Conservation (phyloP, 2,797 vertebrate species). For the Chromobotia macracanthus region DNA sequence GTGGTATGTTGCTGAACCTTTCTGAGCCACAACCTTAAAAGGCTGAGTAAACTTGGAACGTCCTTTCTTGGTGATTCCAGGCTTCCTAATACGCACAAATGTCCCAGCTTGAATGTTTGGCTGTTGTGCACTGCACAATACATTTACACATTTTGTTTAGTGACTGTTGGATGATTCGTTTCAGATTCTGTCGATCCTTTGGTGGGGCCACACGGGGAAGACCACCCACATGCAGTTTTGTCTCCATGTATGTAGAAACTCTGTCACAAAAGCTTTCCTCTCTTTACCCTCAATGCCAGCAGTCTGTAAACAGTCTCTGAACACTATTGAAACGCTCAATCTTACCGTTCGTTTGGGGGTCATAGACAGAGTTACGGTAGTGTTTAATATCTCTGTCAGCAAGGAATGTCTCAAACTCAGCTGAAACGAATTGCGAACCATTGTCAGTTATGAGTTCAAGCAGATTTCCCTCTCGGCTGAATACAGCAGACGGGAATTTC, state of each 20-base stretch:
- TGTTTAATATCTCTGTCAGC: constrained; percentile 14
- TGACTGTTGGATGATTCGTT: background rate
- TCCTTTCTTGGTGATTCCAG: constrained; percentile 14
- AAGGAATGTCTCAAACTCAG: constrained; percentile 11
- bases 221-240: background rate
- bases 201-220: background rate
- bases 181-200: background rate
- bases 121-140: background rate
- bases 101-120: constrained; percentile 3
- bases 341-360: constrained; percentile 25
- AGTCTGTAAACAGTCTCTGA: constrained; percentile 18
- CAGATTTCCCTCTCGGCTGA: constrained; percentile 12
- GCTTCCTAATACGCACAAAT: background rate
- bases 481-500: constrained; percentile 15
- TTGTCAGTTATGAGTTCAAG: constrained; percentile 11
- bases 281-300: constrained; percentile 25
- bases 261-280: constrained; percentile 5
- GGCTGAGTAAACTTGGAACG: constrained; percentile 2
- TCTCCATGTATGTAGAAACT: constrained; percentile 17
- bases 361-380: constrained; percentile 12
- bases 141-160: background rate
- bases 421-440: constrained; percentile 21
- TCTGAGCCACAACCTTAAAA: background rate
- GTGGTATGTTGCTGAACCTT: background rate
- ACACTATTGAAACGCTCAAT: background rate